A percentile compares a stretch with the other conserved stretches of the same genome.
Evolutionary conservation across 2,888 invertebrate species (phyloP).

Genomic region (Lampropteryx suffumata): DNA sequence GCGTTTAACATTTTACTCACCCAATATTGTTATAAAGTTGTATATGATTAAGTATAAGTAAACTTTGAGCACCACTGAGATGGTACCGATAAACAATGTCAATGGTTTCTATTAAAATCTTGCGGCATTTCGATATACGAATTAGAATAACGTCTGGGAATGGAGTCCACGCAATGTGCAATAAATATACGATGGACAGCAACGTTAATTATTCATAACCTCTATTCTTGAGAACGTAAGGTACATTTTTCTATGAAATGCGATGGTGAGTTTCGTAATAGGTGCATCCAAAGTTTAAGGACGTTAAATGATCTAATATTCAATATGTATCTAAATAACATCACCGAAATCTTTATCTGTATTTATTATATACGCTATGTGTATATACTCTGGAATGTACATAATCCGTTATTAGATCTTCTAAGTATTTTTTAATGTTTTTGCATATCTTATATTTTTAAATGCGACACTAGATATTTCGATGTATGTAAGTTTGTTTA

Average conservation of each 20-base stretch:
- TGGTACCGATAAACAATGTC: constrained; percentile 78
- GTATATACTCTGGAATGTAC: no score
- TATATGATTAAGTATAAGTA: constrained; percentile 13
- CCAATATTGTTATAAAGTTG: no score
- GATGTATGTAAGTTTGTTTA: no score
- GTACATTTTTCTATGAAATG: constrained; percentile 35
- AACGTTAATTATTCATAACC: constrained; percentile 38
- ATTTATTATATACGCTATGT: no score
- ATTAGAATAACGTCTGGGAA: constrained; percentile 75
- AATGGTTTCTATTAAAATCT: constrained; percentile 77
- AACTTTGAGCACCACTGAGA: constrained; percentile 63
- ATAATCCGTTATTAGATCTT: constrained; percentile 7
- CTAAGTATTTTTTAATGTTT: constrained; percentile 21
- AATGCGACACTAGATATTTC: neutral
- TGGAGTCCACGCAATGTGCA: constrained; percentile 68
- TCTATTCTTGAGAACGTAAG: constrained; percentile 39
- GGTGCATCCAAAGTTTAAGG: constrained; percentile 67
- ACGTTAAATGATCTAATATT: constrained; percentile 39
- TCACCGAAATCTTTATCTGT: no score
- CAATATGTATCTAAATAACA: constrained; percentile 33
- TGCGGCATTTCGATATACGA: constrained; percentile 76
- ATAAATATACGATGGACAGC: constrained; percentile 65
- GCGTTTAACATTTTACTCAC: no score
- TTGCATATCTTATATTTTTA: constrained; percentile 7
- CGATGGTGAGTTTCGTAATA: constrained; percentile 51